Evolutionary conservation across 2,888 invertebrate species (phyloP), one percentile per base, ranked within the genome.

Genomic region (Habrosyne pyritoides): DNA sequence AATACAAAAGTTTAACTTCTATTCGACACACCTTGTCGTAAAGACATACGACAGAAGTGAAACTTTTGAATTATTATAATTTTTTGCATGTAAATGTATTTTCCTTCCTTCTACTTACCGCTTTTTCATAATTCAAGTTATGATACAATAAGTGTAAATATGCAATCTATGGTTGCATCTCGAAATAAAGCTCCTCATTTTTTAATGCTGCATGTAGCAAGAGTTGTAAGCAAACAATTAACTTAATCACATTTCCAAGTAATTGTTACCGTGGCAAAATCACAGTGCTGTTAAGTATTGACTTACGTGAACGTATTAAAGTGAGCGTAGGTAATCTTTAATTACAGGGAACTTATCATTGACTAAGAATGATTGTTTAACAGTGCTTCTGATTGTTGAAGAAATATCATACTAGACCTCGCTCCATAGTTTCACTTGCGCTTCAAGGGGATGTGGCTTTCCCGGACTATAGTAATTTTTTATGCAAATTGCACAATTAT

Each of bases 231-330:
- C 57, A 61, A 63, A 71, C 74, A 69, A 77, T 74, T 69, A 67
- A 66, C 67, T 73, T 72, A 73, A 75, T 73, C 69, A 64, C 67
- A 66, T 71, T 69, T 73, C 72, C 62, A 60, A 64, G 65, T 78
- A 81, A 83, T 78, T 78, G 69, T 65, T 73, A 69, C 70, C 73
- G 71, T 68, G 73, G 77, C 71, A 71, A 71, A 79, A 77, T 79
- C 67, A 71, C 68, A 69, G 66, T 63, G 63, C 69, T 70, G 69
- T 71, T 69, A 65, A 68, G 67, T 73, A 74, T 75, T 70, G 72
- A 75, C 69, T 75, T 63, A 67, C 64, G 64, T 66, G 69, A 59
- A 55, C 60, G 24, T 53, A 63, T 72, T 55, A 63, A 59, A 65
- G 61, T 67, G 58, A 66, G 63, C 66, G 64, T 69, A 24, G 24